Base-by-base conservation (phyloP, 64 coral and sea anemone genomes). In the Hydrozoanthus tunicans region DNA sequence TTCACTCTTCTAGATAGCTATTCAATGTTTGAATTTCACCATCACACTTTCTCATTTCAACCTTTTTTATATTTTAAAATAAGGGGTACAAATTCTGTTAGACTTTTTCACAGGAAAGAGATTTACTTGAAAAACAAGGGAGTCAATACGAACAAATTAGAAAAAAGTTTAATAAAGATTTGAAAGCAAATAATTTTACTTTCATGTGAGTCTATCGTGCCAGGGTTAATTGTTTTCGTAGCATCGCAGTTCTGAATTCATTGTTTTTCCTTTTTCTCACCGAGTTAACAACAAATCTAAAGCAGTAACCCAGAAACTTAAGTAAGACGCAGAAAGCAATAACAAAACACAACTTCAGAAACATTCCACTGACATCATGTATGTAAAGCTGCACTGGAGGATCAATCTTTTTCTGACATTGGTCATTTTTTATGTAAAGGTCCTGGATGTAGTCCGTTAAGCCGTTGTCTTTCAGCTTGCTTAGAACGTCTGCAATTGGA, bases 401-500 rank as follows among this genome's bases (percentile, higher is more conserved):
- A 57, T 73, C 70, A 24, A 92, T 59, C 7, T 91, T 58, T n/a
- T 77, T 81, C 53, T 86, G 89, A 7, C 70, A 91, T 23, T 91
- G 75, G 43, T 91, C 94, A 6, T 94, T 94, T 54, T 91, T 91
- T 3, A 97, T 90, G 83, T 93, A 97, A 14, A 91, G 89, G 6
- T 73, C 89, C 12, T 97, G 92, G 14, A 97, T 97, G 12, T 78
- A 97, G 62, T 97, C 95, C 6, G 92, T 97, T n/a, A 97, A 54
- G 3, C 90, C 95, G 51, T 94, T 89, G 26, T 90, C 78, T 12
- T 92, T 97, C 0, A 97, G 69, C 52, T 79, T 89, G 10, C 75
- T 66, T 11, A 97, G 90, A 72, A 88, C 92, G 17, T 91, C 92
- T 10, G 80, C 81, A 17, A 97, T 86, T 57, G 74, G 89, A 8